These are phyloP conservation scores for Geococcyx californianus DNA, from an alignment of 2,113 vertebrate species.

Conservation along the genomic window DNA sequence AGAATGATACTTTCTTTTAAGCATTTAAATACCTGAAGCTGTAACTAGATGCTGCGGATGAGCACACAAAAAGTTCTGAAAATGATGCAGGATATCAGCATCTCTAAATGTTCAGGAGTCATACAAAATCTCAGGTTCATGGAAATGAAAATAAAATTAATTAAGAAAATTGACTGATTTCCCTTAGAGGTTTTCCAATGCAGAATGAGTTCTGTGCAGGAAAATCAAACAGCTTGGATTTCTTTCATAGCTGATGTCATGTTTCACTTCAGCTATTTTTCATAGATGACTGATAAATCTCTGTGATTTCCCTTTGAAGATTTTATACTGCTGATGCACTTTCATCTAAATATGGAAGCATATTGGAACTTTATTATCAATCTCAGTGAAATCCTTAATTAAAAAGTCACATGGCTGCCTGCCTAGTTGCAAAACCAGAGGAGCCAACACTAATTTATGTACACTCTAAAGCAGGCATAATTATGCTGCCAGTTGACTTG, in stretches of 20 bases:
- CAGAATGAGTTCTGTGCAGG: neutral
- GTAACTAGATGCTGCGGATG: neutral
- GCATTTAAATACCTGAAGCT: neutral
- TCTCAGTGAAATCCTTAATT: conserved; percentile 51
- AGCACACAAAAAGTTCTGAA: neutral
- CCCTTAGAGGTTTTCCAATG: neutral
- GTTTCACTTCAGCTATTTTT: neutral
- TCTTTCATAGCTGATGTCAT: neutral
- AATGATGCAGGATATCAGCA: neutral
- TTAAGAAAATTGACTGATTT: neutral
- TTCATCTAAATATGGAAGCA: conserved; percentile 35
- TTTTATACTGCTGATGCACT: neutral
- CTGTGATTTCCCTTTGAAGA: neutral
- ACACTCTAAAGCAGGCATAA: conserved; percentile 37
- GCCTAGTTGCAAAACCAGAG: conserved; percentile 29
- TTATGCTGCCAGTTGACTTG: conserved; percentile 43
- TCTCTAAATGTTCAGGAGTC: neutral
- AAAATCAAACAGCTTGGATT: neutral
- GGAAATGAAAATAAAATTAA: neutral
- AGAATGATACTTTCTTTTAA: neutral
- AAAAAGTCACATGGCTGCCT: conserved; percentile 57
- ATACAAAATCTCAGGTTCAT: neutral
- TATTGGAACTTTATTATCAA: conserved; percentile 31
- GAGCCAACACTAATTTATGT: conserved; percentile 61
- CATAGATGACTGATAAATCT: neutral